These are phyloP conservation scores for Hucho hucho DNA, from an alignment of 2,113 vertebrate genomes.

Conservation along the genomic window DNA sequence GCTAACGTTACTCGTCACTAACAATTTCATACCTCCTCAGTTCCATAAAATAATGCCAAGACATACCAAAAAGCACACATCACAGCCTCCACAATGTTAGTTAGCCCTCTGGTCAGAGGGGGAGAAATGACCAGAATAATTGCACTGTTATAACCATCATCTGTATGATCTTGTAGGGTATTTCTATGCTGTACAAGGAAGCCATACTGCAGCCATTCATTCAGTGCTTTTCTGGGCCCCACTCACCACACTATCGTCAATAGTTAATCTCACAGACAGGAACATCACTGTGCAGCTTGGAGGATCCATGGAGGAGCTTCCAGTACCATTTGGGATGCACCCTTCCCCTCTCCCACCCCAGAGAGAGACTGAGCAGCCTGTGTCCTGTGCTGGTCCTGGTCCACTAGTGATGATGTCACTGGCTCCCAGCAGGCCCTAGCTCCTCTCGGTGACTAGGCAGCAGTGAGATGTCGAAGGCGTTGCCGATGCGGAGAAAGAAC, in stretches of 20 bases:
- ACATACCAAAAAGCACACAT: constrained; percentile 17
- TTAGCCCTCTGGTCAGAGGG: constrained; percentile 71
- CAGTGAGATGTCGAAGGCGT: constrained; percentile 86
- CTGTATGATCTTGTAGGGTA: background rate
- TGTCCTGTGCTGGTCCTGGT: background rate
- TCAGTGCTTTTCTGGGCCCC: background rate
- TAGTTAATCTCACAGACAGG: background rate
- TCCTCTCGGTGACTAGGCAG: constrained; percentile 64
- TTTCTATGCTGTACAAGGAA: background rate
- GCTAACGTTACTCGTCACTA: constrained; percentile 24
- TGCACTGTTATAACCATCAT: constrained; percentile 32
- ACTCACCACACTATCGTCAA: background rate
- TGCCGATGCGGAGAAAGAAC: constrained; percentile 87
- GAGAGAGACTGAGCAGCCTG: background rate
- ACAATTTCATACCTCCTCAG: constrained; percentile 28
- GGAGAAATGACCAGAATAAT: constrained; percentile 63
- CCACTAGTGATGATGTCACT: background rate
- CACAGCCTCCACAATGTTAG: constrained; percentile 44
- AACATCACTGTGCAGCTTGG: background rate
- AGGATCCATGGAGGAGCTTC: background rate
- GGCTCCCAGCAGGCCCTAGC: background rate
- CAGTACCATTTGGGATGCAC: background rate
- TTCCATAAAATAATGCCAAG: constrained; percentile 40
- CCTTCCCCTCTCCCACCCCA: background rate
- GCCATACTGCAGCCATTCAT: constrained; percentile 4